Evolutionary conservation across 2,888 invertebrate genomes (phyloP), one percentile per base, ranked within the genome.

Genomic region (Thymelicus sylvestris): DNA sequence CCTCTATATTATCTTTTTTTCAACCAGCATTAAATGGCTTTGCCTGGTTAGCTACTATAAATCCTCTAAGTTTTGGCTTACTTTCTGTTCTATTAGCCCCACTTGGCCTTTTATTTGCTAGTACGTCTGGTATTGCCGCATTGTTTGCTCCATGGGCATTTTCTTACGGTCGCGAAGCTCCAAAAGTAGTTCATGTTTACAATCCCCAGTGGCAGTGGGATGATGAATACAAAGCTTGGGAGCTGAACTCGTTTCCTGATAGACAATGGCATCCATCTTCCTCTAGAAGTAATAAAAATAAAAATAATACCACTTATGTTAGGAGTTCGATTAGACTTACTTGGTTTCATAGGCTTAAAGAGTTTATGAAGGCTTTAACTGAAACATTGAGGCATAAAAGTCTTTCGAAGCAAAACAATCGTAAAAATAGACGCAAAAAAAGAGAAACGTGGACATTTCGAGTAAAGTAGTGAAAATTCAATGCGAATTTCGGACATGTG

Each of bases 141-240:
- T 91, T 96, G 60, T 86, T 96, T 74, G 95, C 96, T 70, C 96
- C 96, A 0, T 96, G 95, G 94, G 93, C 95, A 76, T 89, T 96
- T 73, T 95, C 96, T 0, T 91, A 90, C 61, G 93, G 85, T 1
- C 86, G 94, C 76, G 87, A 92, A 78, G 88, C 92, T 24, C 90
- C 92, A 8, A 86, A 90, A 78, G 71, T 86, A 73, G 81, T 93
- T 76, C 80, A 86, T 78, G 72, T 89, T 2, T 90, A 93, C 72
- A 90, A 83, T 61, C 95, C 95, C 31, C 90, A 94, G 15, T 95
- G 95, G 95, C 94, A 93, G 75, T 95, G 95, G 95, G 94, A 95
- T 79, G 90, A 94, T 48, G 85, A 91, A 64, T 89, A 94, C 41
- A 95, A 95, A 83, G 92, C 93, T 0, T 95, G 95, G 95, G 86